Evolutionary conservation across 2,797 vertebrate genomes (phyloP).

Genomic region (Anableps anableps): DNA sequence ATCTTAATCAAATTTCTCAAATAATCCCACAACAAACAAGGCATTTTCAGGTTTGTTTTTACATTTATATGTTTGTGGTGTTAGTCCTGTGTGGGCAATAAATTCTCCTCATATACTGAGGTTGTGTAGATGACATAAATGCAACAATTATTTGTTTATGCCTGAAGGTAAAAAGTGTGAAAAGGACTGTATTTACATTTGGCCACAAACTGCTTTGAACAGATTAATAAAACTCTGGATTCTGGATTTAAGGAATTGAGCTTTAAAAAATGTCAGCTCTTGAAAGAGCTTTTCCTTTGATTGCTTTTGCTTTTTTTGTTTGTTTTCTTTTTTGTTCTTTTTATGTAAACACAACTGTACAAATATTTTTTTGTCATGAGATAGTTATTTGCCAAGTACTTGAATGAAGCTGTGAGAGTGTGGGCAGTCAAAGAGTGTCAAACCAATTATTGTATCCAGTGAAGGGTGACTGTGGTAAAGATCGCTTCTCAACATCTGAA

Average conservation of each 20-base stretch:
- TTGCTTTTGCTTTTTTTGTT: too few species aligned
- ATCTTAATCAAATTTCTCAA: conserved; percentile 12
- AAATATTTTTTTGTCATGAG: neutral
- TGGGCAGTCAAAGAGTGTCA: conserved; percentile 3
- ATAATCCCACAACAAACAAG: conserved; percentile 6
- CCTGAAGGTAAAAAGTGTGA: conserved; percentile 36
- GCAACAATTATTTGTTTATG: conserved; percentile 24
- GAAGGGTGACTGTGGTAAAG: neutral
- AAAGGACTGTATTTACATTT: conserved; percentile 3
- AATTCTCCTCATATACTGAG: conserved; percentile 51
- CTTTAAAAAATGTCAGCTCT: neutral
- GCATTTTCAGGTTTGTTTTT: conserved; percentile 29
- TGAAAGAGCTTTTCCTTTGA: neutral
- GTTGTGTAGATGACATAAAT: conserved; percentile 52
- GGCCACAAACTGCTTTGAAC: neutral
- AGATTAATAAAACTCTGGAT: neutral
- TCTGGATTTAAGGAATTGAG: neutral
- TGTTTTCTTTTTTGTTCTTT: neutral
- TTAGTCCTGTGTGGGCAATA: conserved; percentile 56
- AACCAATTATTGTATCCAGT: neutral
- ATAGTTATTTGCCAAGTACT: conserved; percentile 2
- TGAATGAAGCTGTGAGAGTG: neutral
- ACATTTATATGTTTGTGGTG: conserved; percentile 33
- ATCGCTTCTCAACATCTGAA: neutral
- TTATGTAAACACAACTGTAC: neutral